Evolutionary conservation across 2,888 invertebrate species (phyloP).

Genomic region (Lasioglossum oenotherae): DNA sequence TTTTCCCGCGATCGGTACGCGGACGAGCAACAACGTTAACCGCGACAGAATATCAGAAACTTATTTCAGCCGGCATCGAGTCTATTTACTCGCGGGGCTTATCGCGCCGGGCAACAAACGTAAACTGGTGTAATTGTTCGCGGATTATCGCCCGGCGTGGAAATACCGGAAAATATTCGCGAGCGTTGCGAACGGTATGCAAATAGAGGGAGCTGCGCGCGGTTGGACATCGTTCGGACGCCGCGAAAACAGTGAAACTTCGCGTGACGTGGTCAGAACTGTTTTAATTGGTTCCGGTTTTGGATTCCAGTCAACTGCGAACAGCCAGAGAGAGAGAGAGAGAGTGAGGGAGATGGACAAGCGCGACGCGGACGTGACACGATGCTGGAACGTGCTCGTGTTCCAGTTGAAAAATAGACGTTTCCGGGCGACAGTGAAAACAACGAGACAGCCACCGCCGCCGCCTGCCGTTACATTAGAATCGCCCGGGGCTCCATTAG

Average conservation of each 20-base stretch:
- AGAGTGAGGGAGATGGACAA: no score
- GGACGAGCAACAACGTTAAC: background rate
- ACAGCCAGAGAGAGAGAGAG: background rate
- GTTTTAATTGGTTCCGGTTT: slow-evolving; percentile 45
- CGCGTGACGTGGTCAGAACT: slow-evolving; percentile 26
- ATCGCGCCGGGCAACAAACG: slow-evolving; percentile 39
- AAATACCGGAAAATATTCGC: slow-evolving; percentile 45
- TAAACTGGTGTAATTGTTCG: slow-evolving; percentile 53
- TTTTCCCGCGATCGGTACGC: background rate
- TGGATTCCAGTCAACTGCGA: slow-evolving; percentile 27
- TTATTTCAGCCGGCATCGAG: slow-evolving; percentile 45
- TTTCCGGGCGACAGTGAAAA: background rate
- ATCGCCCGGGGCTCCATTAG: slow-evolving; percentile 3
- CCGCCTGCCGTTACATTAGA: background rate
- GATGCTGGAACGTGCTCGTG: background rate
- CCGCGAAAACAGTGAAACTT: slow-evolving; percentile 43
- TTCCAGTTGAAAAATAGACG: slow-evolving; percentile 17
- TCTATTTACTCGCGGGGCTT: slow-evolving; percentile 38
- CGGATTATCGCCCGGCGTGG: slow-evolving; percentile 38
- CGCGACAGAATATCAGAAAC: slow-evolving; percentile 46
- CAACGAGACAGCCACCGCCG: background rate
- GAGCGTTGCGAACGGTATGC: slow-evolving; percentile 21
- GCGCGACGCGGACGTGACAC: background rate
- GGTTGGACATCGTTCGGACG: slow-evolving; percentile 25
- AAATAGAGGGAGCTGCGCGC: slow-evolving; percentile 29